Conservation (phyloP, 1,140 invertebrate genomes). For the Psix sp. region DNA sequence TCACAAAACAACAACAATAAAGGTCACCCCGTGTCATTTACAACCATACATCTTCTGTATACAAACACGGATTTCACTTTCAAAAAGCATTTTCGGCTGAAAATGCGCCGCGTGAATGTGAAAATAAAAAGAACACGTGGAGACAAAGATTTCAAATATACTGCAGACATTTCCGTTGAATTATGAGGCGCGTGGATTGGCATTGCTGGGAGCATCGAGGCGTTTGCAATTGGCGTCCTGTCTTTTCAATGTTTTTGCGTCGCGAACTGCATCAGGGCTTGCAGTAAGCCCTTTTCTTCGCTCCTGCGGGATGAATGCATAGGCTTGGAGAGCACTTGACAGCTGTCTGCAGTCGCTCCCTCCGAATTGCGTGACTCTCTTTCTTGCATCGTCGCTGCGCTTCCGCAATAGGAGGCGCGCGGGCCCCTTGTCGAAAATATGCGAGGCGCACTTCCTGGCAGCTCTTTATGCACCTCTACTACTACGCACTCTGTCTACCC, state of each 20-base stretch:
- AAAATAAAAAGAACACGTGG: neutral
- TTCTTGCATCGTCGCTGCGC: constrained; percentile 24
- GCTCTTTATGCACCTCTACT: constrained; percentile 11
- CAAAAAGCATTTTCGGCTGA: too few relatives aligned
- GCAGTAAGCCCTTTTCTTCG: neutral
- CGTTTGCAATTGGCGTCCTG: constrained; percentile 15
- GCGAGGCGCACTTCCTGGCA: constrained; percentile 38
- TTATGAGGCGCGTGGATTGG: constrained; percentile 17
- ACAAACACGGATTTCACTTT: too few relatives aligned
- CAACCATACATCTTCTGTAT: too few relatives aligned
- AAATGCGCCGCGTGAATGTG: too few relatives aligned
- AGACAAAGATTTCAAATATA: neutral
- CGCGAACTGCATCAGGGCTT: constrained; percentile 10
- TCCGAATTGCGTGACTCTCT: neutral
- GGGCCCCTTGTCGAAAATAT: constrained; percentile 33
- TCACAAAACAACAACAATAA: too few relatives aligned
- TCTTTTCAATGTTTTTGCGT: constrained; percentile 15
- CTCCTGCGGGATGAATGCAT: constrained; percentile 10
- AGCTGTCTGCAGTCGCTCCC: constrained; percentile 19
- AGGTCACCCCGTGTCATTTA: too few relatives aligned
- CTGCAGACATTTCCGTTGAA: constrained; percentile 17
- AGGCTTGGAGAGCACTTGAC: constrained; percentile 43
- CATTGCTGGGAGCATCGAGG: constrained; percentile 4
- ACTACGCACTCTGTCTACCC: neutral
- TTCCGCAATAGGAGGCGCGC: constrained; percentile 24